These are phyloP conservation scores for Percopsis omiscomaycus DNA, from an alignment of 2,797 vertebrate genomes.

Conservation along the genomic window DNA sequence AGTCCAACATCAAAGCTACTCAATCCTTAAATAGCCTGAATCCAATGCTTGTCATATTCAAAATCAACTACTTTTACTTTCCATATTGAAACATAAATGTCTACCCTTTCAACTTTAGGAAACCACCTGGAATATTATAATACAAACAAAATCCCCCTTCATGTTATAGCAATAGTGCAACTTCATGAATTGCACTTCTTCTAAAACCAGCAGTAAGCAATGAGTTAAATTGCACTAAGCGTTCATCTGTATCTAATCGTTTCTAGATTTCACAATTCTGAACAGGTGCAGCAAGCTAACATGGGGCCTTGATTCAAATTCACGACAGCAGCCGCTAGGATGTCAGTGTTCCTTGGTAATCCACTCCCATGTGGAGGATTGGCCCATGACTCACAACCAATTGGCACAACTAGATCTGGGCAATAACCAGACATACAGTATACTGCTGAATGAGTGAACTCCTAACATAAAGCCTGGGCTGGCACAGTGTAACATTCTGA, in stretches of 20 bases:
- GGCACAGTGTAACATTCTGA: background rate
- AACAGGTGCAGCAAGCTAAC: constrained; percentile 42
- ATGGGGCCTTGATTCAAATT: constrained; percentile 38
- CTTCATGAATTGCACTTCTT: constrained; percentile 5
- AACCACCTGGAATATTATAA: constrained; percentile 23
- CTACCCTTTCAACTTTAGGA: constrained; percentile 5
- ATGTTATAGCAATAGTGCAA: constrained; percentile 1
- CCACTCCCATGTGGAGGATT: constrained; percentile 20
- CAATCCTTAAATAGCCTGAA: constrained; percentile 9
- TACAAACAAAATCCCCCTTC: background rate
- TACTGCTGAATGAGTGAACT: background rate
- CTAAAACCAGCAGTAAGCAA: too few relatives aligned
- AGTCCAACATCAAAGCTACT: constrained; percentile 30
- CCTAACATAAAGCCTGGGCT: background rate
- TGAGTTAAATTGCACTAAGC: constrained; percentile 17
- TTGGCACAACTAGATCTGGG: background rate
- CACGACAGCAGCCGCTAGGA: background rate
- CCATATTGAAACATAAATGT: constrained; percentile 2
- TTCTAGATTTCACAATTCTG: constrained; percentile 32
- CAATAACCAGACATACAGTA: constrained; percentile 4
- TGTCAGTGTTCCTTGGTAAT: constrained; percentile 18
- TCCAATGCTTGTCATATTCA: constrained; percentile 24
- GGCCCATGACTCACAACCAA: background rate
- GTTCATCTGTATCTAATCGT: constrained; percentile 59
- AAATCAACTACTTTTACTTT: constrained; percentile 11